phyloP scores from a whole-genome alignment of 2,113 vertebrate genomes.

The Cnemophilus loriae region DNA sequence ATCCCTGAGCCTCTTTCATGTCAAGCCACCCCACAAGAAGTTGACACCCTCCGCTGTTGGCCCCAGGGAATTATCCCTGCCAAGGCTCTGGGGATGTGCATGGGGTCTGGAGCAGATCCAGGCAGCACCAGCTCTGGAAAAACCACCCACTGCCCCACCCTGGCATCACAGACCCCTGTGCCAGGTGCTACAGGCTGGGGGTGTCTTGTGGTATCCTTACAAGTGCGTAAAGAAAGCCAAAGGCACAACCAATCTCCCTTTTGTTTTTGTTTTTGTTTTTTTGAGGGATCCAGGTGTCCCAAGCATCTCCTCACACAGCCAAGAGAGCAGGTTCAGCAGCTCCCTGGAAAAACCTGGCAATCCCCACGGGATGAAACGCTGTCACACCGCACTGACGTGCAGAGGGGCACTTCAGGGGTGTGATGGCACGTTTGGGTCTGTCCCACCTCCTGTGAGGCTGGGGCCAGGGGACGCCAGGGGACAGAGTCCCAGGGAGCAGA shows the following conservation, averaged over 20 bases:
- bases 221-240: not conserved
- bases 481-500: not conserved
- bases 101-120: not conserved
- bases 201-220: not conserved
- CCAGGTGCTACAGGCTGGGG: not conserved
- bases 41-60: not conserved
- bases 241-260: not conserved
- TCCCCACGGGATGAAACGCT: fast-evolving
- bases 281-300: no score
- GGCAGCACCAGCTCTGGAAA: not conserved
- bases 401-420: not conserved
- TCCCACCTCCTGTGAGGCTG: not conserved
- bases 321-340: not conserved
- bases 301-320: not conserved
- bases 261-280: no score
- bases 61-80: not conserved
- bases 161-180: not conserved
- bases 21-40: not conserved
- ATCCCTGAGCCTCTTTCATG: not conserved
- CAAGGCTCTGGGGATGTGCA: fast-evolving
- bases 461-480: not conserved
- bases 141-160: not conserved
- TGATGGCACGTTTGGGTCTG: fast-evolving
- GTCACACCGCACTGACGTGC: fast-evolving
- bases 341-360: not conserved